Evolutionary conservation across 2,888 invertebrate genomes (phyloP), one percentile per base, ranked within the genome.

Genomic region (Hemithea aestivaria): DNA sequence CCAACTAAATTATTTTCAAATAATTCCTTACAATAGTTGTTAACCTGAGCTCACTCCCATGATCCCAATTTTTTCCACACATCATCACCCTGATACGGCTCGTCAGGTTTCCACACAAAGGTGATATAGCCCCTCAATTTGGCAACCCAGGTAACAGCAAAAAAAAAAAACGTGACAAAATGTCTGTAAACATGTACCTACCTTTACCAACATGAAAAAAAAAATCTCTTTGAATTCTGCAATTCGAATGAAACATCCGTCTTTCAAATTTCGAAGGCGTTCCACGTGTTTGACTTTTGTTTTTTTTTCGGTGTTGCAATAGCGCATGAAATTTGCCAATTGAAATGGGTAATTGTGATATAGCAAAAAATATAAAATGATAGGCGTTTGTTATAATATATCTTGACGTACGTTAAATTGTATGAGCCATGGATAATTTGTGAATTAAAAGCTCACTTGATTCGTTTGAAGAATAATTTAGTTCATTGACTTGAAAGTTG

Each of bases 131-230:
- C 75, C 80, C 68, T 77, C 74, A 67, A 76, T 75, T 76, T 78
- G 59, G 68, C 73, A 71, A 74, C 75, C 70, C 84, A 83, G 84
- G 82, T 83, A 83, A 77, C 67, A 56, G 45, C 40, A 47, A 35
- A 56, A 60, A 81, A 40, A 79, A 78, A 80, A 73, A 71, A 85
- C 85, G 85, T 87, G 85, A 87, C 84, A 84, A 82, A 85, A 85
- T 84, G 84, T 79, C 78, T 69, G 82, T 80, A 85, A 85, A 85
- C 85, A 87, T 75, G 79, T 87, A 84, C 84, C 85, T 83, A 74
- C 37, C 16, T 62, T 66, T 59, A 58, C 67, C 61, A 66, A 64
- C 65, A 62, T 56, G 43, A 57, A 58, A 56, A 66, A 66, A 76
- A 72, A 67, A 59, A 62, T 35, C 45, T 63, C 63, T 62, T 73